Evolutionary conservation across 2,113 vertebrate genomes (phyloP).

Genomic region (Gallinago media): DNA sequence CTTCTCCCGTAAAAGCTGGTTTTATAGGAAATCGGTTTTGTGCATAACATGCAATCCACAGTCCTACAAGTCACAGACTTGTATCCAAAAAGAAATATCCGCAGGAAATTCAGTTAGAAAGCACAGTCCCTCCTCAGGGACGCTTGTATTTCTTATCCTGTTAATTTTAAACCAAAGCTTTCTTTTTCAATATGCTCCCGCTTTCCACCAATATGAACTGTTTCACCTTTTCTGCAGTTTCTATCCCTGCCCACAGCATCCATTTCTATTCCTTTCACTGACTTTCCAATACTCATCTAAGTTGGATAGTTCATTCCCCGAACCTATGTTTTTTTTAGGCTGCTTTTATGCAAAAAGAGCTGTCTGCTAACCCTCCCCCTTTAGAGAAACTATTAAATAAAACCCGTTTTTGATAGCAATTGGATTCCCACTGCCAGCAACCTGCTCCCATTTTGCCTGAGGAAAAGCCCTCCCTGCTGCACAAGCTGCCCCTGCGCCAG

Average conservation of each 20-base stretch:
- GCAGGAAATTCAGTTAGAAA: neutral
- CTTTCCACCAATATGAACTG: rapidly evolving
- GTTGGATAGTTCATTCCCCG: rapidly evolving
- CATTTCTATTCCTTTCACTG: neutral
- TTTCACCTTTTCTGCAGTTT: neutral
- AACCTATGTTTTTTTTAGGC: neutral
- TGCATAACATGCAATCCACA: neutral
- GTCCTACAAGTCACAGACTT: neutral
- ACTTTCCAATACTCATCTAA: neutral
- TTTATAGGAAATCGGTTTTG: neutral
- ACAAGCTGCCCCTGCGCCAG: neutral
- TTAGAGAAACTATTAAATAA: rapidly evolving
- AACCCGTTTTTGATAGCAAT: rapidly evolving
- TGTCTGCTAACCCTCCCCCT: rapidly evolving
- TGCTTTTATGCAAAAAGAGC: neutral
- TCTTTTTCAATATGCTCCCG: neutral
- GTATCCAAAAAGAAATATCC: neutral
- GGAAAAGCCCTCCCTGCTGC: neutral
- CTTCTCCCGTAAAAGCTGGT: neutral
- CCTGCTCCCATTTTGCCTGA: neutral
- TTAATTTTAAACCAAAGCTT: neutral
- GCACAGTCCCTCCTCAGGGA: neutral
- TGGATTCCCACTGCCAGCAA: rapidly evolving
- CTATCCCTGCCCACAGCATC: neutral
- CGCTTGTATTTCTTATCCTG: neutral